phyloP scores from a whole-genome alignment of 2,888 invertebrate genomes.

The Tetrapedia diversipes region DNA sequence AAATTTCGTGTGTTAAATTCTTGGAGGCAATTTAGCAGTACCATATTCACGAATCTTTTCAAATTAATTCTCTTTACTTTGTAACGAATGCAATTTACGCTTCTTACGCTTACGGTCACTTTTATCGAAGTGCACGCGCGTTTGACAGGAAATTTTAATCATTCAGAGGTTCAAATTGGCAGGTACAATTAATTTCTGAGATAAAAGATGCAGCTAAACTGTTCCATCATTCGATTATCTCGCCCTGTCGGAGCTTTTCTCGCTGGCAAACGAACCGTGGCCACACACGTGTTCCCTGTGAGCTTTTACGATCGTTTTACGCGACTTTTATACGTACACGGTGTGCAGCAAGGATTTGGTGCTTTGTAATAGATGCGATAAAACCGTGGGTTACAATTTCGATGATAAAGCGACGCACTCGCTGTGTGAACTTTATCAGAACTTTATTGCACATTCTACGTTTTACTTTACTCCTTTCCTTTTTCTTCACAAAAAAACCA shows the following conservation, averaged over 20 bases:
- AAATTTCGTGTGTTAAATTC: too few relatives aligned
- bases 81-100: too few relatives aligned
- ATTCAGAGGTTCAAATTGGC: neutral
- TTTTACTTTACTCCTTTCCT: neutral
- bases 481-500: conserved; percentile 22
- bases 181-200: neutral
- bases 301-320: conserved; percentile 41
- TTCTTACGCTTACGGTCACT: too few relatives aligned
- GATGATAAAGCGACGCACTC: conserved; percentile 45
- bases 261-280: neutral
- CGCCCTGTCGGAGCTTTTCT: neutral
- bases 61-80: too few relatives aligned
- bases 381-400: conserved; percentile 40
- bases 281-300: conserved; percentile 23
- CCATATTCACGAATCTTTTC: too few relatives aligned
- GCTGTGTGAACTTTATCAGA: conserved; percentile 47
- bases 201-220: neutral
- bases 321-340: conserved; percentile 46
- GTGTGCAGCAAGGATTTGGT: conserved; percentile 40
- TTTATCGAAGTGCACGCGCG: neutral
- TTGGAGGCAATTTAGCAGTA: too few relatives aligned
- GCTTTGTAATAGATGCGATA: conserved; percentile 44
- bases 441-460: conserved; percentile 40
- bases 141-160: neutral
- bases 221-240: neutral